Base-by-base conservation (phyloP, 1,140 invertebrate genomes). In the Pomacea maculata region DNA sequence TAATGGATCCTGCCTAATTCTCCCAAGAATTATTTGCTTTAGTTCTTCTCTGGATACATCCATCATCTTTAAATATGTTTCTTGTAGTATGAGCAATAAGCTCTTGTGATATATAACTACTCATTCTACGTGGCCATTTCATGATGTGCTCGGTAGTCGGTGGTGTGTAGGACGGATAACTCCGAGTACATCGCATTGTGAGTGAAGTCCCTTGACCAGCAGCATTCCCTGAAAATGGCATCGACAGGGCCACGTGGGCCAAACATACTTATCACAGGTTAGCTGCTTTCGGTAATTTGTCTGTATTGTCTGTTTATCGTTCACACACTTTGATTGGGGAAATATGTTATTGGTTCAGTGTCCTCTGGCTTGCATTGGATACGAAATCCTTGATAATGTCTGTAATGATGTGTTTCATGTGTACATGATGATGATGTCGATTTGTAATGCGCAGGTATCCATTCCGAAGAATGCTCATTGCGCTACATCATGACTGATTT, bases 221-320 rank as follows among this genome's bases (percentile, higher is more conserved):
- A 45, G 6, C 29, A 6, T 21, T 61, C 1, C 34, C 9, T 72
- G 15, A 84, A 82, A 82, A 86, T 86, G 85, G 85, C 82, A 57
- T 77, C 52, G 34, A 29, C 15, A 29, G 68, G 78, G 80, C 85
- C 87, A 85, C 84, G 83, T 84, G 88, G 88, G 63, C 89, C 89
- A 55, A 90, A 90, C 84, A 86, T 90, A 82, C 81, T 90, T 72
- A 87, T 90, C 63, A 88, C 88, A 94, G 96, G 96, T 74, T 97
- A 64, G 70, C 78, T 63, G 29, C 68, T 73, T 64, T n/a, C 12
- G 5, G 65, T 45, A 45, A 45, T 45, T 45, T 45, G 2, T 45
- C 34, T 45, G 34, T 45, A 4, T 45, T 45, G 2, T 45, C 34
- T 45, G 34, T 45, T 45, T 45, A 45, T 45, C 34, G 34, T 45